Conservation (phyloP, 2,888 invertebrate species). For the Anodontia alba region DNA sequence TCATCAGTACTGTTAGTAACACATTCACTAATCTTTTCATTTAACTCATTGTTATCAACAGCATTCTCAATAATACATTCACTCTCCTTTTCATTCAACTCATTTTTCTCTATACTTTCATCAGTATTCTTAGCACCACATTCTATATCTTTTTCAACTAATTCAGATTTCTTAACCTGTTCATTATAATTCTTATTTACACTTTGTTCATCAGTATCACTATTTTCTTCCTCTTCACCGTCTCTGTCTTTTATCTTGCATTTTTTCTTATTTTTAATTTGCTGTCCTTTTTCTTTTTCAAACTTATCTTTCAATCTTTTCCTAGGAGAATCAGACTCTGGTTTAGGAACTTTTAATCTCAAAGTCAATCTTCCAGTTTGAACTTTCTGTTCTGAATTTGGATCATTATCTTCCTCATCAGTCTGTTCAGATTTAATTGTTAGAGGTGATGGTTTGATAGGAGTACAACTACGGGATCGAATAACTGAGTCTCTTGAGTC, state of each 20-base stretch:
- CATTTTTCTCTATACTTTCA: not conserved
- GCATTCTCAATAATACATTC: not conserved
- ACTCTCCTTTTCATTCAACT: not conserved
- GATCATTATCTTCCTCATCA: slow-evolving; percentile 7
- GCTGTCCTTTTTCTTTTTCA: slow-evolving; percentile 58
- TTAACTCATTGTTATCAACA: not conserved
- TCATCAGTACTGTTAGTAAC: slow-evolving; percentile 13
- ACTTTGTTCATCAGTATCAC: not conserved
- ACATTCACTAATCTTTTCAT: not conserved
- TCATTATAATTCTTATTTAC: slow-evolving; percentile 58
- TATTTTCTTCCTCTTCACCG: slow-evolving; percentile 34
- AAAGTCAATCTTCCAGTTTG: slow-evolving; percentile 11
- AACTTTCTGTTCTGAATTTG: not conserved
- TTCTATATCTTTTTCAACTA: not conserved
- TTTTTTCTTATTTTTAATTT: slow-evolving; percentile 69
- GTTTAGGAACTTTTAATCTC: slow-evolving; percentile 44
- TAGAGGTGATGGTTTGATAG: slow-evolving; percentile 54
- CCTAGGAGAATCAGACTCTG: slow-evolving; percentile 42
- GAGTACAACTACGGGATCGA: slow-evolving; percentile 33
- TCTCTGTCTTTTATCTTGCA: slow-evolving; percentile 73
- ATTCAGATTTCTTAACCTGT: slow-evolving; percentile 60
- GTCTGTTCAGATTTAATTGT: slow-evolving; percentile 46
- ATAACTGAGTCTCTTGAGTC: slow-evolving; percentile 59
- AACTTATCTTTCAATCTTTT: slow-evolving; percentile 56
- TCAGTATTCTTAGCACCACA: slow-evolving; percentile 2